Conservation (phyloP, 2,113 vertebrate genomes). For the Panthera tigris region DNA sequence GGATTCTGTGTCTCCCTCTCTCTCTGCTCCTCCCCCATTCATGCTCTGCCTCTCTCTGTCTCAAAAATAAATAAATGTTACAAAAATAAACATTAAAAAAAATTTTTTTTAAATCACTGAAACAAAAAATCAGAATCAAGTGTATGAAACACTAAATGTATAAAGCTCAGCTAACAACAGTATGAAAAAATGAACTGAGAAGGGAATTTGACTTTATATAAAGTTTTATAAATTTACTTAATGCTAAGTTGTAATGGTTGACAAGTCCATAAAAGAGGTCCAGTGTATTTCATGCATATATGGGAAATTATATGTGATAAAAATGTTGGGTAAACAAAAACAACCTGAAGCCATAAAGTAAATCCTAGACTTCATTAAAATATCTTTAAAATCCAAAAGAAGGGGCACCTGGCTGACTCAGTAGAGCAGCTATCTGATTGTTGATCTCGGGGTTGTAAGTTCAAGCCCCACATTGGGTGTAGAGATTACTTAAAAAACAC, state of each 20-base stretch:
- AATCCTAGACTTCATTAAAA: not conserved
- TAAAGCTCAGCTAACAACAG: not conserved
- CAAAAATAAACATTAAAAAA: too few species aligned
- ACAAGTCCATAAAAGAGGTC: not conserved
- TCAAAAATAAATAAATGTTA: too few species aligned
- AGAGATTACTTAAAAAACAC: not conserved
- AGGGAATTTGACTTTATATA: not conserved
- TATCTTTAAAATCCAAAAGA: not conserved
- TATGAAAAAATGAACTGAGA: not conserved
- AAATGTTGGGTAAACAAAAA: not conserved
- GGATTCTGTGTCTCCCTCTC: too few species aligned
- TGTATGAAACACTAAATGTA: not conserved
- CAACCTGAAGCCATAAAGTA: not conserved
- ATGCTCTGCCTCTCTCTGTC: too few species aligned
- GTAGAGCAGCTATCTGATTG: not conserved
- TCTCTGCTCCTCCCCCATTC: too few species aligned
- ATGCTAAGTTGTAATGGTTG: not conserved
- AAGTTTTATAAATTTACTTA: not conserved
- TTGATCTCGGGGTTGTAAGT: not conserved
- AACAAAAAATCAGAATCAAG: not conserved
- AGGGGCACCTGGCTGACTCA: not conserved
- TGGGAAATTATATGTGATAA: not conserved
- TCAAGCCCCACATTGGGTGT: not conserved
- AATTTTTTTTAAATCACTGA: not conserved
- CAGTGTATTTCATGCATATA: not conserved